phyloP scores from a whole-genome alignment of 1,140 invertebrate genomes.

The Antheraea pernyi region DNA sequence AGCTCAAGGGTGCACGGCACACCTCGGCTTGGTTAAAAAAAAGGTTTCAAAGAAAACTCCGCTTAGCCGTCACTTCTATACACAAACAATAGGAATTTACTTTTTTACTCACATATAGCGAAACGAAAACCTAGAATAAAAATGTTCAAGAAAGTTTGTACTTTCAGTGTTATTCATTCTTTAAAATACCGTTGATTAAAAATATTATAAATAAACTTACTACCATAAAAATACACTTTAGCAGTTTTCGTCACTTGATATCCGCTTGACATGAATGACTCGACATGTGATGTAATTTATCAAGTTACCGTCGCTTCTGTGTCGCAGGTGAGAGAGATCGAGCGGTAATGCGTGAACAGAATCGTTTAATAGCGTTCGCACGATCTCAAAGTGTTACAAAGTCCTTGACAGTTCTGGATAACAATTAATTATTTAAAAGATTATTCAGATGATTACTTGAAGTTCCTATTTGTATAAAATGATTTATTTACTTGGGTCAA shows the following conservation, averaged over 20 bases:
- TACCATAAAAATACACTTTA: not conserved
- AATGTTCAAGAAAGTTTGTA: too few relatives aligned
- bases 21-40: too few relatives aligned
- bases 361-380: constrained; percentile 6
- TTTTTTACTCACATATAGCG: too few relatives aligned
- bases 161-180: too few relatives aligned
- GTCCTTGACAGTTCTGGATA: not conserved
- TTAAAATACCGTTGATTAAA: too few relatives aligned
- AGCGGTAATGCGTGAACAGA: constrained; percentile 16
- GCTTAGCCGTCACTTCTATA: too few relatives aligned
- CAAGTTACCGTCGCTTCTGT: constrained; percentile 7
- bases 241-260: not conserved
- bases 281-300: constrained; percentile 9
- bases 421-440: not conserved
- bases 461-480: too few relatives aligned
- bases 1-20: too few relatives aligned
- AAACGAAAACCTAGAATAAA: too few relatives aligned
- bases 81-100: too few relatives aligned
- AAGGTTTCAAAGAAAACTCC: too few relatives aligned
- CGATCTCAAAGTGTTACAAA: constrained; percentile 8
- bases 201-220: not conserved
- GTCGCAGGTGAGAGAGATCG: not conserved
- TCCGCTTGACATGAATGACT: constrained; percentile 2
- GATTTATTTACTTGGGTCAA: too few relatives aligned
- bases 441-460: not conserved